Percentiles rank a stretch among this genome's conserved stretches.
phyloP scores from a whole-genome alignment of 2,113 vertebrate genomes.

The Vulpes lagopus region DNA sequence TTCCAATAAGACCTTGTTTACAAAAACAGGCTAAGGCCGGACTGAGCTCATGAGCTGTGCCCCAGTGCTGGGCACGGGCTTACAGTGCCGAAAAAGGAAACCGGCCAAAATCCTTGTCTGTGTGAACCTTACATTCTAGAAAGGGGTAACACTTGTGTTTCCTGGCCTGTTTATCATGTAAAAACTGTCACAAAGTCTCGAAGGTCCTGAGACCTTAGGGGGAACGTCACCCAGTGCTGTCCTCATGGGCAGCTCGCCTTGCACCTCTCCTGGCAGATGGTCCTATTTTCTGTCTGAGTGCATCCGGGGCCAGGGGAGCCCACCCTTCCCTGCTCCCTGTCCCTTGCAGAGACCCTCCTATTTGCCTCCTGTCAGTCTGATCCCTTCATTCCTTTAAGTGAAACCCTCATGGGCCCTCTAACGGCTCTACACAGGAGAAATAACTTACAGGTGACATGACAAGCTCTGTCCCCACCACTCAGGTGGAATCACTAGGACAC shows the following conservation, averaged over 20 bases:
- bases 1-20: constrained; percentile 1
- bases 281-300: background rate
- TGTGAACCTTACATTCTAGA: background rate
- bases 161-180: background rate
- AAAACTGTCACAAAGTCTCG: background rate
- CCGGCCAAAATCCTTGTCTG: background rate
- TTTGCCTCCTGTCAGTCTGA: background rate
- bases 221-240: accelerated
- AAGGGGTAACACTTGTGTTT: background rate
- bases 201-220: background rate
- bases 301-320: too few species aligned
- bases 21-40: background rate
- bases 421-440: background rate
- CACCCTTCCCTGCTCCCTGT: accelerated
- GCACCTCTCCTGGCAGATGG: background rate
- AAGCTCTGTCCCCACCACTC: background rate
- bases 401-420: background rate
- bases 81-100: background rate
- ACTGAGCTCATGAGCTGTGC: background rate
- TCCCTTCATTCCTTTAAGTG: too few species aligned
- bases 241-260: background rate
- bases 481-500: background rate
- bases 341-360: background rate
- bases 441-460: background rate
- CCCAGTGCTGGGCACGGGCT: background rate